Percentiles rank a stretch among this genome's conserved stretches.
Evolutionary conservation across 2,888 invertebrate species (phyloP).

Genomic region (Agriopis aurantiaria): DNA sequence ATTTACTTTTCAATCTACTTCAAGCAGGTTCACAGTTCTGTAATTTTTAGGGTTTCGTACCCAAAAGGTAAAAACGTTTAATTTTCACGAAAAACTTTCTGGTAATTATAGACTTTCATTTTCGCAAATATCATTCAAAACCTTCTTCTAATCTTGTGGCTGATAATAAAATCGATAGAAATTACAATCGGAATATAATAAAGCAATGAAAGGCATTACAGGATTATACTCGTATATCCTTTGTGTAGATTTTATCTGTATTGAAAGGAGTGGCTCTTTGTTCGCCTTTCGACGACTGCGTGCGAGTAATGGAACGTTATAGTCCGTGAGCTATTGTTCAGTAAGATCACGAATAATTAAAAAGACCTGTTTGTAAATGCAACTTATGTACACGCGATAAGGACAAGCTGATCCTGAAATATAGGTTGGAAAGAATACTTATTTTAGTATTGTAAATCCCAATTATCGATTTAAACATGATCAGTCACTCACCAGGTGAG

Average conservation of each 20-base stretch:
- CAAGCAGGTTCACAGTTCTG: no score
- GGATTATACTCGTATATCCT: slow-evolving; percentile 50
- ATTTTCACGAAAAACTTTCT: background rate
- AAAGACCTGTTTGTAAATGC: background rate
- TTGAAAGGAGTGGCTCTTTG: slow-evolving; percentile 68
- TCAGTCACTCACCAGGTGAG: no score
- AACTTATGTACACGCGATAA: no score
- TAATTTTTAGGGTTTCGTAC: no score
- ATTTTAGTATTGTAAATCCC: no score
- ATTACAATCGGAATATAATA: slow-evolving; percentile 51
- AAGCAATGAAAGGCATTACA: slow-evolving; percentile 60
- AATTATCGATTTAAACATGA: no score
- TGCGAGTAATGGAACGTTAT: slow-evolving; percentile 64
- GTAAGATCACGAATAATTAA: slow-evolving; percentile 29
- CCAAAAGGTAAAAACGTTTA: background rate
- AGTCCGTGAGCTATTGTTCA: slow-evolving; percentile 14
- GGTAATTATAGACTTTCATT: background rate
- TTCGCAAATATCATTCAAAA: slow-evolving; percentile 7
- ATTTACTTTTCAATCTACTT: no score
- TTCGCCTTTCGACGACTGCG: slow-evolving; percentile 62
- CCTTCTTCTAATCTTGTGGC: slow-evolving; percentile 4
- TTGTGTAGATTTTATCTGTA: slow-evolving; percentile 58
- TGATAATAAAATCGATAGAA: slow-evolving; percentile 42
- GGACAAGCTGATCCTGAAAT: no score
- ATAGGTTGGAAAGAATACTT: no score